phyloP scores from a whole-genome alignment of 1,140 invertebrate genomes.

The Trichonephila clavata region DNA sequence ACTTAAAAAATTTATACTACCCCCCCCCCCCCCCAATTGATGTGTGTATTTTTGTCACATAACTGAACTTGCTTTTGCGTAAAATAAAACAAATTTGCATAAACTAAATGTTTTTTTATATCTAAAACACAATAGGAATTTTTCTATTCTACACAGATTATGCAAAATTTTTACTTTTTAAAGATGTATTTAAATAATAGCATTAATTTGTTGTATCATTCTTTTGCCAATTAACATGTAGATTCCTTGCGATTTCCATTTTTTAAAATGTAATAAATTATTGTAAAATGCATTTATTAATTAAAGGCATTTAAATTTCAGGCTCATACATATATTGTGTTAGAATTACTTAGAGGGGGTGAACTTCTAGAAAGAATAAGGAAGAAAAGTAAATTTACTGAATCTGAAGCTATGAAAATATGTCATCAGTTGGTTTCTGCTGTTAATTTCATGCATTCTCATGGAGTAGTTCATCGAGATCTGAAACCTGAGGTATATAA shows the following conservation, averaged over 20 bases:
- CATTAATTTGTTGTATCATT: too few species aligned
- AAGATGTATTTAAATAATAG: too few species aligned
- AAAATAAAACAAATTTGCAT: too few species aligned
- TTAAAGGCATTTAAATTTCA: slow-evolving; percentile 62
- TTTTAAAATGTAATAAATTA: not conserved
- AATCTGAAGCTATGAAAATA: slow-evolving; percentile 86
- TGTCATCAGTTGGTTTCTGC: slow-evolving; percentile 90
- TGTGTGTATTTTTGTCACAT: too few species aligned
- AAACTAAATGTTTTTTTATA: too few species aligned
- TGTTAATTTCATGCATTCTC: slow-evolving; percentile 90
- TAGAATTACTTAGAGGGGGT: slow-evolving; percentile 92
- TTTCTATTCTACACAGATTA: too few species aligned
- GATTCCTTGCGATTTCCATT: not conserved
- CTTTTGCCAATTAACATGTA: not conserved
- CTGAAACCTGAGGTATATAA: slow-evolving; percentile 90
- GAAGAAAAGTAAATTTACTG: slow-evolving; percentile 86
- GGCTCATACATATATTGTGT: slow-evolving; percentile 90
- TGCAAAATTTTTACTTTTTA: too few species aligned
- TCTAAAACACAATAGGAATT: too few species aligned
- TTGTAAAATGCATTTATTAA: not conserved
- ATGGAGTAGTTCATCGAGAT: slow-evolving; percentile 92
- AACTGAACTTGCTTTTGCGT: too few species aligned
- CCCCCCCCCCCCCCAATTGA: too few species aligned
- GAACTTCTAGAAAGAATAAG: slow-evolving; percentile 89
- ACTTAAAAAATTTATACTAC: too few species aligned